Base-by-base conservation (phyloP, 2,113 vertebrate species). In the Rhinolophus sinicus region DNA sequence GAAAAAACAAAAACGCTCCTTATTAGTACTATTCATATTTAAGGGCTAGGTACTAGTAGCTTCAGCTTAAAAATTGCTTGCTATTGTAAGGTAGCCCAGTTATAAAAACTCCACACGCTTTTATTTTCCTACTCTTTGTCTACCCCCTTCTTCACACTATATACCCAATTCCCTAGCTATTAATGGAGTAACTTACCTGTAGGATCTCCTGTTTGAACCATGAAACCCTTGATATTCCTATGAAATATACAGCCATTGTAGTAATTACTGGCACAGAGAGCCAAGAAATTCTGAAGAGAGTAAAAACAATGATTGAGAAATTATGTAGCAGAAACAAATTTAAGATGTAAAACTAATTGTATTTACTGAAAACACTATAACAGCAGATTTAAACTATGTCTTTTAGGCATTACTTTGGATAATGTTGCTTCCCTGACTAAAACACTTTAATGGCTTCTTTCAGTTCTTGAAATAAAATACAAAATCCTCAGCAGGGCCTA, bases 201-300 rank as follows among this genome's bases (percentile, higher is more conserved):
- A 2, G 99, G 99, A 98, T 99, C 99, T 94, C 99, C 99, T 0
- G 99, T 99, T 98, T 99, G 99, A 83, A 99, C 99, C 99, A 99
- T 99, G 98, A 99, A 99, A 75, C 99, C 99, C 98, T 99, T 99
- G 97, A 99, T 99, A 95, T 99, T 99, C 93, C 99, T 98, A 97
- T 99, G 99, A 98, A 99, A 99, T 93, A 99, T 12, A 84, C 99
- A 99, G 38, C 99, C 99, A 56, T 81, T 99, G 98, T 99, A 99
- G 98, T 99, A 99, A 33, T 99, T 99, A 93, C 99, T 99, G 96
- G 99, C 99, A 98, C 99, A 99, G 91, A 99, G 98, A 84, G 99
- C 99, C 94, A 99, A 98, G 88, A 99, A 99, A 98, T 99, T 99
- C 99, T 99, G 98, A 40, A 96, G 92, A 98, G 96, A 97, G 69